Evolutionary conservation across 2,113 vertebrate genomes (phyloP), one percentile per base, ranked within the genome.

Genomic region (Okapia johnstoni): DNA sequence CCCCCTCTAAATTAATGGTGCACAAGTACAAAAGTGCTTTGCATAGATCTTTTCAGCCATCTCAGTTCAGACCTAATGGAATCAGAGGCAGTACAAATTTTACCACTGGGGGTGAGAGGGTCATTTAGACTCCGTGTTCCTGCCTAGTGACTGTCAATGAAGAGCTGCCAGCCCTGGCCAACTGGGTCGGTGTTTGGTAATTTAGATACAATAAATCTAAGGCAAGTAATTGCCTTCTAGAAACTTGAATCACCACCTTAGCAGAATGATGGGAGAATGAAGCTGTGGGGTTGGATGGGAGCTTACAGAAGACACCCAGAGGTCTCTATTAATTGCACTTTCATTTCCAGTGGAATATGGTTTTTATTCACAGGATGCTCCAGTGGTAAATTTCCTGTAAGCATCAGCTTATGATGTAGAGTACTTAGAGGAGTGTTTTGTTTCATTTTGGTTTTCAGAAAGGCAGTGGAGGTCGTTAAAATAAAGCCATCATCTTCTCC

Each of bases 221-320:
- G 54, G 80, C 87, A 79, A 96, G 95, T 96, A 92, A 97, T 98
- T 98, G 97, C 89, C 12, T 7, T 94, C 93, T 88, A 94, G 94
- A 96, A 97, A 33, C 80, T 73, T 89, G 55, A 97, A 96, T 97
- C 85, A 50, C 90, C 7, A 80, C 33, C 93, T 96, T 97, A 85
- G 90, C 40, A 73, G 81, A 96, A 97, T 54, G 63, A 87, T 93
- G 81, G 54, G 58, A 96, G 40, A 88, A 97, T 96, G 97, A 89
- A 98, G 93, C 97, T 77, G 6, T 63, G 87, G 1, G 96, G 90
- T 90, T 96, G 3, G 16, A 97, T 10, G 86, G 77, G 76, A 73
- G 40, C 54, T 14, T 1, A 46, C 93, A 93, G 96, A 43, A 25
- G 43, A 81, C 46, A 7, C 88, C 16, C 28, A n/a, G 36, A 83